A percentile compares a stretch with the other conserved stretches of the same genome.
Conservation (phyloP, 1,140 invertebrate species). For the Drosophila mayri region DNA sequence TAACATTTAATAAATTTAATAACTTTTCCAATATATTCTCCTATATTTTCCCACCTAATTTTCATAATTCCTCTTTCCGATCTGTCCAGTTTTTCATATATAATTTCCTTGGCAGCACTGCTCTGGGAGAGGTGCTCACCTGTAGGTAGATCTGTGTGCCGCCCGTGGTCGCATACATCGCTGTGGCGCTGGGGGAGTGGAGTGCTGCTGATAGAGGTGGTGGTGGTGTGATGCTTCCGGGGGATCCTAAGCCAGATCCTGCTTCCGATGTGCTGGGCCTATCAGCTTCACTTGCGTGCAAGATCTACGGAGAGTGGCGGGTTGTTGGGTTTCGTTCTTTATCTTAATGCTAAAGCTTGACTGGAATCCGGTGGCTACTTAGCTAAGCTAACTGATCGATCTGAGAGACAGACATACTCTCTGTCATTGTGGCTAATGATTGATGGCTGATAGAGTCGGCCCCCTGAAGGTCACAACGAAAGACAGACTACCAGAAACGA, state of each 20-base stretch:
- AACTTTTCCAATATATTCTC: too few species aligned
- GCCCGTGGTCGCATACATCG: slow-evolving; percentile 84
- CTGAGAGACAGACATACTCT: not conserved
- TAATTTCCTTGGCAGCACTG: not conserved
- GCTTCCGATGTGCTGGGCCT: slow-evolving; percentile 66
- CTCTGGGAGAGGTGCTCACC: slow-evolving; percentile 63
- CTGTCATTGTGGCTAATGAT: slow-evolving; percentile 56
- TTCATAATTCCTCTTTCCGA: not conserved
- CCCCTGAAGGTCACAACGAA: slow-evolving; percentile 58
- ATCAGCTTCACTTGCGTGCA: slow-evolving; percentile 64
- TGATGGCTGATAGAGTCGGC: slow-evolving; percentile 49
- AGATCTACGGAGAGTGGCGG: slow-evolving; percentile 73
- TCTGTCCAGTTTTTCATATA: not conserved
- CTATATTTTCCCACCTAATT: not conserved
- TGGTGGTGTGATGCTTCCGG: slow-evolving; percentile 14
- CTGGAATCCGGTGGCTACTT: slow-evolving; percentile 26
- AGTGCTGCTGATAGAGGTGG: slow-evolving; percentile 14
- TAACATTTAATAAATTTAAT: too few species aligned
- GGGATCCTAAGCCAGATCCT: slow-evolving; percentile 10
- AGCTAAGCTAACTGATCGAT: slow-evolving; percentile 32
- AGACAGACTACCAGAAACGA: slow-evolving; percentile 45
- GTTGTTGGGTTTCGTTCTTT: slow-evolving; percentile 32
- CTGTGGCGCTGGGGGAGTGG: slow-evolving; percentile 65
- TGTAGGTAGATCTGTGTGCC: slow-evolving; percentile 85
- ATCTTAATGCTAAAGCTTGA: slow-evolving; percentile 41